A percentile compares a stretch with the other conserved stretches of the same genome.
Conservation (phyloP, 2,797 vertebrate species). For the Melanotaenia nigrans region DNA sequence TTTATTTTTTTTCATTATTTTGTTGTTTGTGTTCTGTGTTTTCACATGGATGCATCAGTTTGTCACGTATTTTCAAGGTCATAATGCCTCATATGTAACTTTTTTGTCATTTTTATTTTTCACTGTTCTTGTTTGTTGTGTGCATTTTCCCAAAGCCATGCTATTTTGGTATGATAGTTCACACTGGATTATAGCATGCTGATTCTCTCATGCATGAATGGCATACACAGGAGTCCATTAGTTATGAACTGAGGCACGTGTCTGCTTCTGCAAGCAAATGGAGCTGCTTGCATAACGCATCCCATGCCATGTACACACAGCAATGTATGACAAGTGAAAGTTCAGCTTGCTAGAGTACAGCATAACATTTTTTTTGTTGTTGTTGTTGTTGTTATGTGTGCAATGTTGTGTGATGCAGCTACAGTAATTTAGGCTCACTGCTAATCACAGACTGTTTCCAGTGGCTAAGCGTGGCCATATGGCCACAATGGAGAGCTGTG, state of each 20-base stretch:
- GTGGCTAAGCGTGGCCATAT: slow-evolving; percentile 39
- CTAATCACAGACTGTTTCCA: slow-evolving; percentile 19
- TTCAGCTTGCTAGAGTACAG: slow-evolving; percentile 26
- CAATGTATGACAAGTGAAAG: slow-evolving; percentile 38
- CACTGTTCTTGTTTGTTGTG: slow-evolving; percentile 24
- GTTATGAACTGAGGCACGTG: slow-evolving; percentile 79
- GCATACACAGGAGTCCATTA: slow-evolving; percentile 77
- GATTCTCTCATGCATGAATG: slow-evolving; percentile 76
- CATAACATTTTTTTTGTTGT: not conserved
- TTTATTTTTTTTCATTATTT: not conserved
- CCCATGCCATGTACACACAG: slow-evolving; percentile 53
- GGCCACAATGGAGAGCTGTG: slow-evolving; percentile 29
- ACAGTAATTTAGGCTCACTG: slow-evolving; percentile 2
- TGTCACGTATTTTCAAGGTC: slow-evolving; percentile 7
- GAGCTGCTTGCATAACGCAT: slow-evolving; percentile 77
- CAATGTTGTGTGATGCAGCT: not conserved
- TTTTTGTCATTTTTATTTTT: not conserved
- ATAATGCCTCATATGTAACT: not conserved
- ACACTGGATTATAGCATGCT: slow-evolving; percentile 67
- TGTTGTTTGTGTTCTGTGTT: not conserved
- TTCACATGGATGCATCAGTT: not conserved
- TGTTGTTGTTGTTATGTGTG: no score
- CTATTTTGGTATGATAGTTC: slow-evolving; percentile 58
- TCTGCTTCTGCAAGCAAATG: slow-evolving; percentile 71
- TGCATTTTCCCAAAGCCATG: slow-evolving; percentile 33